These are phyloP conservation scores for Eulemur rufifrons DNA, from an alignment of 2,113 vertebrate genomes.

Conservation along the genomic window DNA sequence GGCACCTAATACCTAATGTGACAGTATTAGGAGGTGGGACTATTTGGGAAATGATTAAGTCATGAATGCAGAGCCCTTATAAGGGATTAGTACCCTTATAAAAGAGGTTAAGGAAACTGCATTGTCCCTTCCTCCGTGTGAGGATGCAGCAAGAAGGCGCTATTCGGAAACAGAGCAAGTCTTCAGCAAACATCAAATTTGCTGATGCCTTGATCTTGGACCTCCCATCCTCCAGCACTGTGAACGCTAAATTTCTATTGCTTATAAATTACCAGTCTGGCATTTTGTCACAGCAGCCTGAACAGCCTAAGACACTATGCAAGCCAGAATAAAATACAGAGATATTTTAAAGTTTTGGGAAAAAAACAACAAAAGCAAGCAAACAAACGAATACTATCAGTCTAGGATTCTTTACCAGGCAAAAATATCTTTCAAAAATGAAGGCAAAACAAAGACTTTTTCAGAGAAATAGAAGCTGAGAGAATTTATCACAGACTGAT, in stretches of 20 bases:
- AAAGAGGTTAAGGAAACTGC: neutral
- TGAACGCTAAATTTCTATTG: neutral
- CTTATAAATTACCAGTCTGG: neutral
- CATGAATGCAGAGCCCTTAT: no score
- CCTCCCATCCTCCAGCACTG: neutral
- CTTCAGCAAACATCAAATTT: neutral
- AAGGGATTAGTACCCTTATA: no score
- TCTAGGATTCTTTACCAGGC: neutral
- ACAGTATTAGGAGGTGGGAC: neutral
- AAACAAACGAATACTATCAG: neutral
- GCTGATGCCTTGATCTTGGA: neutral
- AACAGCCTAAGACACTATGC: neutral
- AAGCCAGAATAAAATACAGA: neutral
- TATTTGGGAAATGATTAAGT: neutral
- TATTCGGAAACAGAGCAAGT: neutral
- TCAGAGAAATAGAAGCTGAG: neutral
- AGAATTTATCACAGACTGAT: neutral
- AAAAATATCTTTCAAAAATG: slow-evolving; percentile 20
- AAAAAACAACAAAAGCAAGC: neutral
- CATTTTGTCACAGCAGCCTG: neutral
- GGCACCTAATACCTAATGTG: neutral
- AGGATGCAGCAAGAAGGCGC: neutral
- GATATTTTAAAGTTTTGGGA: neutral
- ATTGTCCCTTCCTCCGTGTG: neutral
- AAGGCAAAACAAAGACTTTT: neutral